Evolutionary conservation across 2,113 vertebrate genomes (phyloP), one percentile per base, ranked within the genome.

Genomic region (Puffinus mauretanicus): DNA sequence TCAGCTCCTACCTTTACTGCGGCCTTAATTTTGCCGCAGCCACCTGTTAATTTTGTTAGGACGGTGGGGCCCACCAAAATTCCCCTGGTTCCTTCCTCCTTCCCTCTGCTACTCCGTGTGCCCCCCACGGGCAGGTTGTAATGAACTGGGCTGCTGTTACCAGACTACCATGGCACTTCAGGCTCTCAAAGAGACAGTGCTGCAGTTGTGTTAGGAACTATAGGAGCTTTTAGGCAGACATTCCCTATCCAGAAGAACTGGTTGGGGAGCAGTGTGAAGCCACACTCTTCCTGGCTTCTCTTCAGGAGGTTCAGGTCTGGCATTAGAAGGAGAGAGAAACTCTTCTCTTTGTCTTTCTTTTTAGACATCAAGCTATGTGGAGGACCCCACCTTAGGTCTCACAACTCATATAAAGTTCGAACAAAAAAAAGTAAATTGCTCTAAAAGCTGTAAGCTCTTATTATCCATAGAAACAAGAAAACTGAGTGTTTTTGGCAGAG

Each of bases 401-500:
- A 46, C 34, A 67, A 86, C 13, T 84, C 83, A 19, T 24, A 86
- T 51, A 69, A 94, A 76, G 17, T 82, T 85, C 84, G 83, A 91
- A 72, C 22, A 58, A 66, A 88, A 70, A n/a, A 57, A 32, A 16
- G 27, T 42, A 72, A 60, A 76, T 77, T 51, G 38, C 79, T 72
- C 36, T 77, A 91, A 86, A 76, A 93, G 14, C 11, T 54, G 6
- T 67, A 62, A 73, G 86, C 10, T 91, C 46, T 71, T 55, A 21
- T 42, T 72, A 69, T 61, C 60, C 82, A 40, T 17, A 60, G 58
- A 62, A 94, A 75, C 14, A 87, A 80, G 89, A 83, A 76, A 49
- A 32, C 69, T 55, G 81, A 91, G 69, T 75, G 47, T 0, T 91
- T 97, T 91, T 93, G 58, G 81, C 75, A 92, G 49, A 83, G 46